These are phyloP conservation scores for Asobara japonica DNA, from an alignment of 1,140 invertebrate genomes.

Conservation along the genomic window DNA sequence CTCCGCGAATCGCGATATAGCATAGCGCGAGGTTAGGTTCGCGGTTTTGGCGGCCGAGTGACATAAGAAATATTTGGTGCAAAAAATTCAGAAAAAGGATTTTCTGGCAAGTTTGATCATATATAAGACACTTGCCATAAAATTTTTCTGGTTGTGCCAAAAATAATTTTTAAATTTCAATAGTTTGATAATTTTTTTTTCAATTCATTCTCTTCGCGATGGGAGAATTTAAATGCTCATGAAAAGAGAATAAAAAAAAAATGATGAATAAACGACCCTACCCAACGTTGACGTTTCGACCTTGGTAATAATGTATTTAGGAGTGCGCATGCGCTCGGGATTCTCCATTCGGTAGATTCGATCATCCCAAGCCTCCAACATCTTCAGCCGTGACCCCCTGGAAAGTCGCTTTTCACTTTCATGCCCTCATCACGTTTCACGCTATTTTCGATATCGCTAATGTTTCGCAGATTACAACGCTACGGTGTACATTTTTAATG, in stretches of 20 bases:
- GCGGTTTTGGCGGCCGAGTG: too few species aligned
- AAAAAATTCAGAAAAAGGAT: too few species aligned
- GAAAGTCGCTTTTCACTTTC: conserved; percentile 64
- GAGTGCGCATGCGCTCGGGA: conserved; percentile 44
- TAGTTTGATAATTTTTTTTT: not conserved
- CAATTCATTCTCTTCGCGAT: not conserved
- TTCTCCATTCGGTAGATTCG: conserved; percentile 40
- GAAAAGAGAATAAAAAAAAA: not conserved
- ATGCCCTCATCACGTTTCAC: conserved; percentile 50
- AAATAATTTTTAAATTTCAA: too few species aligned
- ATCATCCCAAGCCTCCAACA: conserved; percentile 50
- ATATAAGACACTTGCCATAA: too few species aligned
- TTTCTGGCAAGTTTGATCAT: too few species aligned
- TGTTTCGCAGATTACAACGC: not conserved
- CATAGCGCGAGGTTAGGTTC: too few species aligned
- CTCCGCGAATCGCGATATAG: too few species aligned
- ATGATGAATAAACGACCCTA: conserved; percentile 4
- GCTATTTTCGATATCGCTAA: conserved; percentile 4
- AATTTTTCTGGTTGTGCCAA: too few species aligned
- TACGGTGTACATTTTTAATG: not conserved
- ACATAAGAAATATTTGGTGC: too few species aligned
- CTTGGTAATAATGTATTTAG: conserved; percentile 53
- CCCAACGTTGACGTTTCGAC: conserved; percentile 47
- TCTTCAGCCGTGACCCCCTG: conserved; percentile 50
- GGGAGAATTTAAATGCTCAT: not conserved